Conservation (phyloP, 2,113 vertebrate species). For the Orthonyx spaldingii region DNA sequence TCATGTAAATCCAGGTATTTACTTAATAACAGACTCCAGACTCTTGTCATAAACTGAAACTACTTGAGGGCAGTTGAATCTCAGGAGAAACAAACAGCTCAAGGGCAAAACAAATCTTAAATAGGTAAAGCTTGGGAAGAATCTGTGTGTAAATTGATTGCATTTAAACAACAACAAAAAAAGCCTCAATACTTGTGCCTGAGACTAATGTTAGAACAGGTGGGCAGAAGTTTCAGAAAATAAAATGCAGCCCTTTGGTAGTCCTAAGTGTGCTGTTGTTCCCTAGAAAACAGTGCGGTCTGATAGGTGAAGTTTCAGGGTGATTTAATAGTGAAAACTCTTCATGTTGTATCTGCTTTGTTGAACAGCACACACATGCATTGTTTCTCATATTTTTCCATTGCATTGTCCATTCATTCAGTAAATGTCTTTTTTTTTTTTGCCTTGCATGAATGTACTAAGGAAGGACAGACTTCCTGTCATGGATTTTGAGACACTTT, state of each 20-base stretch:
- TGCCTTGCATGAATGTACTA: conserved; percentile 17
- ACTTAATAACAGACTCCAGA: not conserved
- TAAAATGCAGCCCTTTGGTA: not conserved
- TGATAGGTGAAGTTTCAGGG: not conserved
- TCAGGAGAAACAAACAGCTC: not conserved
- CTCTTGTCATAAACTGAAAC: not conserved
- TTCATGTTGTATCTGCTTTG: conserved; percentile 48
- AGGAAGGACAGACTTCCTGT: conserved; percentile 1
- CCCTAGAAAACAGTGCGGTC: not conserved
- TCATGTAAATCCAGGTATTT: not conserved
- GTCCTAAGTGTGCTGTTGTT: not conserved
- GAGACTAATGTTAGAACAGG: not conserved
- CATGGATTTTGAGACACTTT: not conserved
- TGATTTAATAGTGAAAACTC: not conserved
- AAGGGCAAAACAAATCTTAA: not conserved
- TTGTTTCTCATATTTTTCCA: conserved; percentile 62
- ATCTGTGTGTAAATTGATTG: not conserved
- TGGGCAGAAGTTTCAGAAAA: not conserved
- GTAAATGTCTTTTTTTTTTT: conserved; percentile 57
- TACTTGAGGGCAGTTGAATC: not conserved
- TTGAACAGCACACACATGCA: conserved; percentile 36
- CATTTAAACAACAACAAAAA: not conserved
- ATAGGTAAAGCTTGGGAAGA: not conserved
- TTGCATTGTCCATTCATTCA: conserved; percentile 65
- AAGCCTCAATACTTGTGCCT: not conserved